Evolutionary conservation across 1,140 invertebrate genomes (phyloP), one percentile per base, ranked within the genome.

Genomic region (Hylaeus volcanicus): DNA sequence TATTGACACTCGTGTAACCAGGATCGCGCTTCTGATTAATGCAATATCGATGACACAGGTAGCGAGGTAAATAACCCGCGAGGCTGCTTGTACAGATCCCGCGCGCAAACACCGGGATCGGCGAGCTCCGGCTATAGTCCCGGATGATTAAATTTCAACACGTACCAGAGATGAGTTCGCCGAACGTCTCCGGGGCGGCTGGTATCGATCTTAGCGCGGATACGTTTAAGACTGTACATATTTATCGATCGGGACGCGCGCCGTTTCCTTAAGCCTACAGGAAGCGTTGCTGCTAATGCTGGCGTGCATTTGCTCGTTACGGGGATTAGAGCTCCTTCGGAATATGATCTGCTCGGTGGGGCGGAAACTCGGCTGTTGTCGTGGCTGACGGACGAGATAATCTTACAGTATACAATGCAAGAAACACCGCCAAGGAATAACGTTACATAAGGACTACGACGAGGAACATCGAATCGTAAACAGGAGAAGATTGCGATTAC

Each of bases 121-220:
- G 1, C 2, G 43, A 41, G 66, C 56, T 26, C 37, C n/a, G 4
- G 2, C 8, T 9, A 14, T 77, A 69, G 56, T 63, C 75, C 66
- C 5, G 58, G 66, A 63, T 77, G 75, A 70, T 77, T 70, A 70
- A 77, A 70, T 77, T 63, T 69, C 65, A 77, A 77, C 75, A 77
- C 66, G 75, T 77, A 63, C 3, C 75, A 6, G 45, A 70, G 75
- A 63, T 63, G 69, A 61, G 45, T 63, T 69, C 58, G 5, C 15
- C 64, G 60, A 70, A 66, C 74, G 51, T 66, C 74, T 65, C 37
- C 11, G 41, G 65, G 26, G 43, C 61, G 5, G 11, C 39, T 11
- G 1, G 61, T 60, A 69, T 63, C 37, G 75, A 77, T 69, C 58
- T 77, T 61, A 26, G 3, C 43, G 14, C 14, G 51, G 11, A 53